phyloP scores from a whole-genome alignment of 1,140 invertebrate species.

The Catajapyx aquilonaris region DNA sequence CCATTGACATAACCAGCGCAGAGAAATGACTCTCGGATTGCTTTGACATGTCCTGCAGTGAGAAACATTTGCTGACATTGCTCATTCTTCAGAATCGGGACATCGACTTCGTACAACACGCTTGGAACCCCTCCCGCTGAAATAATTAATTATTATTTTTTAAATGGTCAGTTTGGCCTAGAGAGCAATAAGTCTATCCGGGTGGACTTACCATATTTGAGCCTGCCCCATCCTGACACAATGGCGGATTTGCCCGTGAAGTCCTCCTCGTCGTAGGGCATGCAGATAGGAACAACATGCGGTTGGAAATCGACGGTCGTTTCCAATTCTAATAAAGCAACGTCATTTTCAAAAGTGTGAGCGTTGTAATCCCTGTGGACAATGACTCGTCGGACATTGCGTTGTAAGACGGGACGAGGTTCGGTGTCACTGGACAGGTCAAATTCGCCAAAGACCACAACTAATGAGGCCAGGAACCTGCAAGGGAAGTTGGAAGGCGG shows the following conservation, averaged over 20 bases:
- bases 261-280: slow-evolving; percentile 59
- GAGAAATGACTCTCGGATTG: slow-evolving; percentile 71
- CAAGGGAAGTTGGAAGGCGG: slow-evolving; percentile 8
- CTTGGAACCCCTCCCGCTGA: slow-evolving; percentile 67
- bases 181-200: too few relatives aligned
- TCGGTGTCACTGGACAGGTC: slow-evolving; percentile 69
- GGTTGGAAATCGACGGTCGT: slow-evolving; percentile 59
- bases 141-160: slow-evolving; percentile 5
- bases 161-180: too few relatives aligned
- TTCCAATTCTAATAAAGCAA: slow-evolving; percentile 66
- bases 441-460: slow-evolving; percentile 76
- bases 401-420: slow-evolving; percentile 45
- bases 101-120: slow-evolving; percentile 73
- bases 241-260: slow-evolving; percentile 64
- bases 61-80: slow-evolving; percentile 88
- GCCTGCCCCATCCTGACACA: slow-evolving; percentile 53
- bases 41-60: slow-evolving; percentile 66
- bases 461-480: slow-evolving; percentile 69
- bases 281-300: slow-evolving; percentile 81
- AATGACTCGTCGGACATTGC: slow-evolving; percentile 68
- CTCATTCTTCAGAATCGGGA: slow-evolving; percentile 73
- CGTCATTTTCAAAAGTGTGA: slow-evolving; percentile 74
- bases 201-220: slow-evolving; percentile 36
- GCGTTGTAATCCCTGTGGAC: slow-evolving; percentile 74
- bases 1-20: slow-evolving; percentile 84